Conservation (phyloP, 2,888 invertebrate genomes). For the Platycnemis pennipes region DNA sequence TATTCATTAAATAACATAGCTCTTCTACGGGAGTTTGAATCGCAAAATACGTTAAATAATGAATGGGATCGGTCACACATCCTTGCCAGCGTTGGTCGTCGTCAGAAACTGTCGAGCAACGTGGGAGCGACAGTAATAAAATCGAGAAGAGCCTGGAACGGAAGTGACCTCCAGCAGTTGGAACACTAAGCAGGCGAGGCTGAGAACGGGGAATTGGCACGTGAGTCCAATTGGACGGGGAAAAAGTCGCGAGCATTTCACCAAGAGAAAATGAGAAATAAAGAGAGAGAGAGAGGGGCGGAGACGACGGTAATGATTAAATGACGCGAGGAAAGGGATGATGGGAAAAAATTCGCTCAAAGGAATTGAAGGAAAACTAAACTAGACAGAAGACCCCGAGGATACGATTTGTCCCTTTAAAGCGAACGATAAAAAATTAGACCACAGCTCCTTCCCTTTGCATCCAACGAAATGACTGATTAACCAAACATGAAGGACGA, state of each 20-base stretch:
- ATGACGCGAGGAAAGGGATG: neutral
- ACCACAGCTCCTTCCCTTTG: no score
- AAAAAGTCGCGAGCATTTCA: neutral
- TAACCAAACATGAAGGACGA: no score
- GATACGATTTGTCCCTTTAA: no score
- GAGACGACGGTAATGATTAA: neutral
- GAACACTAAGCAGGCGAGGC: slow-evolving; percentile 5
- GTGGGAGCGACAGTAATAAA: slow-evolving; percentile 11
- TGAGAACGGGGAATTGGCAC: neutral
- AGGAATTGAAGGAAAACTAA: no score
- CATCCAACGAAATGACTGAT: no score
- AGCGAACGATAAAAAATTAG: no score
- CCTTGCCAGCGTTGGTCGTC: neutral
- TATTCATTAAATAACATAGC: no score
- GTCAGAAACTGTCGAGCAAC: neutral
- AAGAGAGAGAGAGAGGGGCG: neutral
- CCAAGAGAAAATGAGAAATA: neutral
- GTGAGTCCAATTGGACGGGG: neutral
- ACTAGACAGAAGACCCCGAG: no score
- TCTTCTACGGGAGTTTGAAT: no score
- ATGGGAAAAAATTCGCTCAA: neutral
- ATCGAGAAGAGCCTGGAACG: neutral
- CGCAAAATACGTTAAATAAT: neutral
- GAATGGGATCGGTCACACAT: neutral
- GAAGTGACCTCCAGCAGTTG: neutral